Conservation (phyloP, 2,113 vertebrate species). For the Grallaria varia region DNA sequence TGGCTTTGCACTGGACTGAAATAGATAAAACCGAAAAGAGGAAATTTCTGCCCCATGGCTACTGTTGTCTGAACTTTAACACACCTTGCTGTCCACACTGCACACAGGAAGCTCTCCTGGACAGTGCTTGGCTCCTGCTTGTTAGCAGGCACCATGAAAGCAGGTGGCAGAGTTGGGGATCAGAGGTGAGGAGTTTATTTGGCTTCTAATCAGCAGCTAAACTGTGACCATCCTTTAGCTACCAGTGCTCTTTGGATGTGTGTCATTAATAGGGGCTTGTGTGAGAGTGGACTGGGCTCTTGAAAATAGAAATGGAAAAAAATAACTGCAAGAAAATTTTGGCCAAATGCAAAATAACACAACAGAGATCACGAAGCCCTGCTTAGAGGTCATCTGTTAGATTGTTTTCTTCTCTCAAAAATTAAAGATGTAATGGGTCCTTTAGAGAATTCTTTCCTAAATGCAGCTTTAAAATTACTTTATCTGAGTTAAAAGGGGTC, state of each 20-base stretch:
- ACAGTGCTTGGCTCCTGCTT: not conserved
- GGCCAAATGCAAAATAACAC: not conserved
- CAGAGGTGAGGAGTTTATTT: not conserved
- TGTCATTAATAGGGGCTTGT: not conserved
- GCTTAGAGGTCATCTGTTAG: not conserved
- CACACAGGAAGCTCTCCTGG: not conserved
- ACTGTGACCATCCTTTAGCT: not conserved
- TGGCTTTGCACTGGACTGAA: not conserved
- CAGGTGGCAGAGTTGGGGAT: not conserved
- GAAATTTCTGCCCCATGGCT: not conserved
- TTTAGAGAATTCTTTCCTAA: not conserved
- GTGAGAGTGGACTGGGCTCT: not conserved
- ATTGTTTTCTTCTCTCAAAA: not conserved
- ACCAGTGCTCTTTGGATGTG: not conserved
- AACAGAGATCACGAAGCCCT: not conserved
- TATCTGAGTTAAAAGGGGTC: not conserved
- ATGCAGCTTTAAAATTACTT: not conserved
- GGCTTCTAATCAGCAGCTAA: not conserved
- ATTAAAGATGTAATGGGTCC: not conserved
- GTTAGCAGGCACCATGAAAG: not conserved
- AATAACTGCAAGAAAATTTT: not conserved
- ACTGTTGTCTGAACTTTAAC: not conserved
- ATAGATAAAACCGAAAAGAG: not conserved
- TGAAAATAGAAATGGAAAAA: constrained; percentile 11
- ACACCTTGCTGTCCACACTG: not conserved